Evolutionary conservation across 2,797 vertebrate genomes (phyloP).

Genomic region (Ctenochaetus hawaiiensis): DNA sequence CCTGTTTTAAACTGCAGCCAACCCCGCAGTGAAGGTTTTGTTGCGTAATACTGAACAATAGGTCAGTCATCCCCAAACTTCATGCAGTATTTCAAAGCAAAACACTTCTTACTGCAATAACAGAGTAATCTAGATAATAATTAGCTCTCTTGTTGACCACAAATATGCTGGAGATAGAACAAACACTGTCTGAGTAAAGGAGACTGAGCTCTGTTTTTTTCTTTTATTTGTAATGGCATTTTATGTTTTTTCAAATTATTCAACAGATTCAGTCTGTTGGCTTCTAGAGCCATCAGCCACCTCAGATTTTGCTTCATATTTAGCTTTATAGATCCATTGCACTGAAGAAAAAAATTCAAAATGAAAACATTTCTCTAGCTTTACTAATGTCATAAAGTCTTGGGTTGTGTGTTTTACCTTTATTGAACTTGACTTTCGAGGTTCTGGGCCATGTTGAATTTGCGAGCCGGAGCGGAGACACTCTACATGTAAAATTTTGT

Average conservation of each 20-base stretch:
- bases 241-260: not conserved
- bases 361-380: conserved; percentile 12
- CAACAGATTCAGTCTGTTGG: not conserved
- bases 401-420: conserved; percentile 66
- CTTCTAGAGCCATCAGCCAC: not conserved
- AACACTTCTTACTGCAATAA: conserved; percentile 54
- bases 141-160: conserved; percentile 16
- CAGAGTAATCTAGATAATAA: conserved; percentile 58
- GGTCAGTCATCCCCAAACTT: conserved; percentile 26
- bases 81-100: conserved; percentile 16
- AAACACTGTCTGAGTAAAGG: not conserved
- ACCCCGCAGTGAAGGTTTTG: conserved; percentile 23
- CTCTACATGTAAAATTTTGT: conserved; percentile 44
- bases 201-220: not conserved
- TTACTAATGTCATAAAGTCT: conserved; percentile 13
- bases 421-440: conserved; percentile 52
- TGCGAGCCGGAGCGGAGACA: conserved; percentile 24
- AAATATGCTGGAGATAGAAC: conserved; percentile 9
- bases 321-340: not conserved
- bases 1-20: conserved; percentile 18
- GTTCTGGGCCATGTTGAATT: conserved; percentile 68
- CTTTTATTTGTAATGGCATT: not conserved
- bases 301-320: conserved; percentile 5
- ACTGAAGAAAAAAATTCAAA: not conserved
- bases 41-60: conserved; percentile 38